Conservation (phyloP, 1,140 invertebrate genomes). For the Drepana arcuata region DNA sequence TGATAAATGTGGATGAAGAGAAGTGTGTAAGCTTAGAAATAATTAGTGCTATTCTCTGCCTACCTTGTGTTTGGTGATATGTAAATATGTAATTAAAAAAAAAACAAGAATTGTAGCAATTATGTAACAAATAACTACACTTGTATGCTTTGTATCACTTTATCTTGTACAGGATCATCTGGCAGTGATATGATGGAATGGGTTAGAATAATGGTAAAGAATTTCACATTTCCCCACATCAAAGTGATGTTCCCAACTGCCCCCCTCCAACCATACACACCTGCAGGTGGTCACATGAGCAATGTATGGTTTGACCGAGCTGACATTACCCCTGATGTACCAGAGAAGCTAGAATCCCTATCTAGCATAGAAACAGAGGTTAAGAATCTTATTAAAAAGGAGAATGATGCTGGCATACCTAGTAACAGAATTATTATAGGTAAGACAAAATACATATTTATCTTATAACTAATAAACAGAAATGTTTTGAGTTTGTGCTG, state of each 20-base stretch:
- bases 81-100: neutral
- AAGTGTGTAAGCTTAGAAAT: too few species aligned
- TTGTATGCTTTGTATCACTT: neutral
- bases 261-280: conserved; percentile 78
- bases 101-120: neutral
- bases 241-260: conserved; percentile 82
- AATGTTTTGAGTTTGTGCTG: too few species aligned
- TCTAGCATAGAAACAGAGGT: conserved; percentile 72
- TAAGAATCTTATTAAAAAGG: conserved; percentile 75
- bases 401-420: conserved; percentile 76
- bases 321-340: conserved; percentile 72
- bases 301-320: conserved; percentile 83
- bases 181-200: conserved; percentile 76
- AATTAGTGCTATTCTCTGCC: too few species aligned
- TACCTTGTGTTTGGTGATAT: neutral
- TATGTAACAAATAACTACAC: neutral
- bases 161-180: conserved; percentile 70
- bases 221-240: conserved; percentile 78
- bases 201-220: conserved; percentile 74
- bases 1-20: too few species aligned
- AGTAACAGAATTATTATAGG: conserved; percentile 77
- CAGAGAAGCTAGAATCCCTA: conserved; percentile 75
- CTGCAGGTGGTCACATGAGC: conserved; percentile 73
- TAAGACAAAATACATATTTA: too few species aligned
- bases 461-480: too few species aligned